Percentiles rank a stretch among this genome's conserved stretches.
Evolutionary conservation across 2,888 invertebrate genomes (phyloP).

Genomic region (Herminia tarsipennalis): DNA sequence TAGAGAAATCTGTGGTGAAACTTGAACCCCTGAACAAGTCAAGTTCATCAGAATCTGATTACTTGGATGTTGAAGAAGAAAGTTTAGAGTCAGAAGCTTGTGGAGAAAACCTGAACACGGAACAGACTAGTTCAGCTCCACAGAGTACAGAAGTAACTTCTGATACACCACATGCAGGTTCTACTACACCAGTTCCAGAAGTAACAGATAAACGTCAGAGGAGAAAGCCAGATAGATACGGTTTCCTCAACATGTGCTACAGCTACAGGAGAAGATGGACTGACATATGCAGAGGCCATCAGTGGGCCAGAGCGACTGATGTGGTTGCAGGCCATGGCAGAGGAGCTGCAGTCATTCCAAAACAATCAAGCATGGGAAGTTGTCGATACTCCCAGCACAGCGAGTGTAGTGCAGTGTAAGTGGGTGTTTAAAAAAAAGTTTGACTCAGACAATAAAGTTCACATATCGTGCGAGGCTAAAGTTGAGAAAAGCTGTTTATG

Average conservation of each 20-base stretch:
- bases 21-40: conserved; percentile 1
- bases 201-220: conserved; percentile 3
- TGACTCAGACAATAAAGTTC: conserved; percentile 15
- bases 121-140: conserved; percentile 4
- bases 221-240: conserved; percentile 3
- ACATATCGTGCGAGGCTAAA: conserved; percentile 21
- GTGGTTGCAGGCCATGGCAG: conserved; percentile 15
- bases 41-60: not conserved
- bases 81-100: conserved; percentile 1
- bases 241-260: not conserved
- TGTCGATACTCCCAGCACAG: not conserved
- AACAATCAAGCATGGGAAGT: conserved; percentile 1
- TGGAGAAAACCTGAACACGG: conserved; percentile 2
- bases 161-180: conserved; percentile 4
- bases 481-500: no score
- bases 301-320: conserved; percentile 12
- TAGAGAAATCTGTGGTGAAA: conserved; percentile 2
- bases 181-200: conserved; percentile 6
- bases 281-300: conserved; percentile 10
- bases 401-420: conserved; percentile 2
- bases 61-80: conserved; percentile 2
- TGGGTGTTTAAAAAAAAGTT: conserved; percentile 24
- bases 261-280: conserved; percentile 1
- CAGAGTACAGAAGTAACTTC: conserved; percentile 4
- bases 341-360: conserved; percentile 17